Percentiles rank a stretch among this genome's conserved stretches.
These are phyloP conservation scores for Choloepus didactylus DNA, from an alignment of 2,797 vertebrate genomes.

Conservation along the genomic window DNA sequence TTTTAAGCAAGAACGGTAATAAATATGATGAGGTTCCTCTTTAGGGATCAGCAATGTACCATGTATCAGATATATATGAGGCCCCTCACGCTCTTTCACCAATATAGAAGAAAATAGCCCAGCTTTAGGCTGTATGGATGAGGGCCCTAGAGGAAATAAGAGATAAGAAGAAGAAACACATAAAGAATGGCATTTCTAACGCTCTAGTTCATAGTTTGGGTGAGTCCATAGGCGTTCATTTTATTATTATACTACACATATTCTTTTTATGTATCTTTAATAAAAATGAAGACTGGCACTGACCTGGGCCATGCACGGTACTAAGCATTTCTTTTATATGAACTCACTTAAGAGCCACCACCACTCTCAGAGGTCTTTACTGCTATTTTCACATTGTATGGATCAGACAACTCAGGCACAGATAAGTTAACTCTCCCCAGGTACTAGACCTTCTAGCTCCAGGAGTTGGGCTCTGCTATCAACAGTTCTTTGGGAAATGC, in stretches of 20 bases:
- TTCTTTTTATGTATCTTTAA: background rate
- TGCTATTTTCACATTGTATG: slow-evolving; percentile 19
- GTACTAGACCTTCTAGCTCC: background rate
- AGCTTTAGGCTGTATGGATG: background rate
- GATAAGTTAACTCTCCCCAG: background rate
- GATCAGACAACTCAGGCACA: background rate
- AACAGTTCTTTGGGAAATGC: background rate
- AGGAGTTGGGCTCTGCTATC: background rate
- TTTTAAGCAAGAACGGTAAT: background rate
- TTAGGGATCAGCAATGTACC: slow-evolving; percentile 25
- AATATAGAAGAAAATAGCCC: slow-evolving; percentile 20
- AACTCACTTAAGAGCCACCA: background rate
- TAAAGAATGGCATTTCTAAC: background rate
- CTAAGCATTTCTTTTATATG: background rate
- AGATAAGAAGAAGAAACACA: background rate
- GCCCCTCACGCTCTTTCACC: background rate
- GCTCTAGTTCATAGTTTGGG: background rate
- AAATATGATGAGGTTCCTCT: background rate
- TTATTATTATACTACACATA: background rate
- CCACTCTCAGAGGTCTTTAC: background rate
- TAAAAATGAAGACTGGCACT: slow-evolving; percentile 4
- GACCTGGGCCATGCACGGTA: background rate
- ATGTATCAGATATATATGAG: background rate
- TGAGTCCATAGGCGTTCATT: background rate
- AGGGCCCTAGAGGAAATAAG: background rate